Evolutionary conservation across 2,797 vertebrate genomes (phyloP), one percentile per base, ranked within the genome.

Genomic region (Anniella stebbinsi): DNA sequence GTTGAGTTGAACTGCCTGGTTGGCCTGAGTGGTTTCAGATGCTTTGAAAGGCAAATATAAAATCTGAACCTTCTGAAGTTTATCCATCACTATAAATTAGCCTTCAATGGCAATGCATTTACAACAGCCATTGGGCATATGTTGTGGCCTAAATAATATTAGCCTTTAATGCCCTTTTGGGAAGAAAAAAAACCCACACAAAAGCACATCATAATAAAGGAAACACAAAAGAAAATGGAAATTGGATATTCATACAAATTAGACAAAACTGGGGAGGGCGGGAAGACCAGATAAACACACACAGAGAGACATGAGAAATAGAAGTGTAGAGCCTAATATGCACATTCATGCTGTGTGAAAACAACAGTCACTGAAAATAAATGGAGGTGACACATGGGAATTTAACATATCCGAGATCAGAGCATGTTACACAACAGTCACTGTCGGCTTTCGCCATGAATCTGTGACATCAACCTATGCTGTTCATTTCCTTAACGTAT

Each of bases 351-450:
- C 70, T 1, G 23, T 0, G 2, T 3, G 38, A 88, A 88, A 60
- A 69, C 83, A 87, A 87, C 84, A 45, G 82, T 83, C 81, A 25
- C 81, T 85, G 95, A 89, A 90, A 30, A 80, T 92, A 69, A 94
- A 86, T 69, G 0, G 72, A 77, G 95, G 93, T 51, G 93, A 92
- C 94, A 92, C 75, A 0, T 0, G 54, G 8, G 41, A 51, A 72
- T 69, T 92, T 90, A 94, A 89, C 89, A 89, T 5, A n/a, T 92
- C 2, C 0, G 57, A 48, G 87, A 91, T 90, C 25, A 87, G 93
- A 92, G 63, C 21, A 54, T 0, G 5, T 78, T 86, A 92, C 89
- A 93, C 94, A 94, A 89, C 36, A 90, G 92, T 83, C 91, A 88
- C 76, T 89, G 80, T 6, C 60, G 73, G 87, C 84, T 60, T 73